Evolutionary conservation across 2,888 invertebrate genomes (phyloP).

Genomic region (Isoperla grammatica): DNA sequence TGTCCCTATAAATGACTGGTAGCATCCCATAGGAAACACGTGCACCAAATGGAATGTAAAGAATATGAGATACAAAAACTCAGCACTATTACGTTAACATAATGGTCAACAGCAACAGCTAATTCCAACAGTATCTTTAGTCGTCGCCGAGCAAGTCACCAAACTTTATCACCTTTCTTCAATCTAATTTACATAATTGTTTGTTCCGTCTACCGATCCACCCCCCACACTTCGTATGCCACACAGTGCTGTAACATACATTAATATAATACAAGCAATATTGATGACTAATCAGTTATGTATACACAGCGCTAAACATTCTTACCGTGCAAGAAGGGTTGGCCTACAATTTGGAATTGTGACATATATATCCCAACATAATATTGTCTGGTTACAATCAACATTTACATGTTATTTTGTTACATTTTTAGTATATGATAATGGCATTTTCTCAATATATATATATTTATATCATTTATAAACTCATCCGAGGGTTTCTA

Average conservation of each 20-base stretch:
- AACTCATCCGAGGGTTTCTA: conserved; percentile 8
- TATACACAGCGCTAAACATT: conserved; percentile 9
- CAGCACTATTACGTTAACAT: background rate
- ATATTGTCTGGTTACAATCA: conserved; percentile 29
- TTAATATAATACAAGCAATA: conserved; percentile 12
- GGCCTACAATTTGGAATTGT: conserved; percentile 19
- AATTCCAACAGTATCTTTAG: background rate
- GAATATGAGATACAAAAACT: conserved; percentile 17
- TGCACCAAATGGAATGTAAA: conserved; percentile 19
- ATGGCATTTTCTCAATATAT: conserved; percentile 15
- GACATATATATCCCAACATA: conserved; percentile 23
- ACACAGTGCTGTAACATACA: conserved; percentile 6
- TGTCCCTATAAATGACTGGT: background rate
- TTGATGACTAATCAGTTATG: conserved; percentile 8
- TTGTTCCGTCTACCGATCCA: background rate
- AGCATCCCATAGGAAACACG: background rate
- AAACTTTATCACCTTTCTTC: conserved; percentile 1
- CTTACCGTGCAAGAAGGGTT: conserved; percentile 7
- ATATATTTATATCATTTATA: conserved; percentile 24
- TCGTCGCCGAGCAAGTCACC: background rate
- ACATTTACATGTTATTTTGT: conserved; percentile 23
- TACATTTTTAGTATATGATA: conserved; percentile 10
- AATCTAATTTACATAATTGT: background rate
- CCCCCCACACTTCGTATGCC: background rate
- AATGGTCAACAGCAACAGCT: background rate